phyloP scores from a whole-genome alignment of 2,113 vertebrate genomes.

The Turnix velox region DNA sequence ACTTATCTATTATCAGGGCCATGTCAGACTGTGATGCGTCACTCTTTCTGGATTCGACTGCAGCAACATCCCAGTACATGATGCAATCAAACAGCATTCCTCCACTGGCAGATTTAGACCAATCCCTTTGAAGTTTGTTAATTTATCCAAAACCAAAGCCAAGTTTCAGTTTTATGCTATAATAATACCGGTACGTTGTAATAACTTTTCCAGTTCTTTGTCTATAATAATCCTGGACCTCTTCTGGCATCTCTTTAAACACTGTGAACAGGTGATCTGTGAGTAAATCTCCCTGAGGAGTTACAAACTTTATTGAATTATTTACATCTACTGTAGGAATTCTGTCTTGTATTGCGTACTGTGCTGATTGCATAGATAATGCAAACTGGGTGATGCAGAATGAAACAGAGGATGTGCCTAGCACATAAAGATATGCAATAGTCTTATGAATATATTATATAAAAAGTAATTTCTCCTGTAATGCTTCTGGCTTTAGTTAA shows the following conservation, averaged over 20 bases:
- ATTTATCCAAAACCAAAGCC: slow-evolving; percentile 18
- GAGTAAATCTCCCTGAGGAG: slow-evolving; percentile 36
- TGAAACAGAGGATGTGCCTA: neutral
- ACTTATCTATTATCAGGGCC: slow-evolving; percentile 54
- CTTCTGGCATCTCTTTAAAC: slow-evolving; percentile 16
- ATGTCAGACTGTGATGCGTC: slow-evolving; percentile 32
- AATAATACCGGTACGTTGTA: neutral
- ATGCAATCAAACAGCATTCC: slow-evolving; percentile 40
- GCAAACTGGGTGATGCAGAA: neutral
- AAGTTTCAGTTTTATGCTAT: neutral
- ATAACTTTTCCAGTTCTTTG: neutral
- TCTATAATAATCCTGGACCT: neutral
- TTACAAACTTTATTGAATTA: slow-evolving; percentile 49
- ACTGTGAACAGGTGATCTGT: slow-evolving; percentile 45
- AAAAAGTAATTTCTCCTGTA: neutral
- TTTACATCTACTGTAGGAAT: slow-evolving; percentile 27
- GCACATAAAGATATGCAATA: neutral
- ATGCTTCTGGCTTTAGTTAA: neutral
- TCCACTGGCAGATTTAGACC: neutral
- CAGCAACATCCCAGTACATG: slow-evolving; percentile 13
- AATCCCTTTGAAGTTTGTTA: slow-evolving; percentile 23
- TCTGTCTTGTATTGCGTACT: neutral
- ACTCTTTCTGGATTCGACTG: slow-evolving; percentile 42
- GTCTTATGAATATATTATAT: neutral
- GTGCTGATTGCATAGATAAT: neutral